A percentile compares a stretch with the other conserved stretches of the same genome.
phyloP scores from a whole-genome alignment of 2,888 invertebrate species.

The Eucriotettix oculatus region DNA sequence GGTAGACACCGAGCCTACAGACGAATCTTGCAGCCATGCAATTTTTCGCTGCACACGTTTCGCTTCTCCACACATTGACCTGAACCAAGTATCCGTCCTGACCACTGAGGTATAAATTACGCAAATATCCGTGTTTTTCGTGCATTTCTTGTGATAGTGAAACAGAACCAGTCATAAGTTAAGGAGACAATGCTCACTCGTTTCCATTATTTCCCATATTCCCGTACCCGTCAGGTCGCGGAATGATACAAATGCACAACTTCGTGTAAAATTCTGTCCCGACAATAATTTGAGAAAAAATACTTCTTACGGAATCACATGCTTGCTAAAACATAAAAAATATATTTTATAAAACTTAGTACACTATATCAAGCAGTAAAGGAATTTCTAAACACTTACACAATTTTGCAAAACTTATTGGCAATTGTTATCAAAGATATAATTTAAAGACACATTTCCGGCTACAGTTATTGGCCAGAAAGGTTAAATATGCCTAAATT shows the following conservation, averaged over 20 bases:
- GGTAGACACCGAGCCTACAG: slow-evolving; percentile 14
- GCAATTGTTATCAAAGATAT: too few relatives aligned
- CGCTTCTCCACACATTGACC: slow-evolving; percentile 6
- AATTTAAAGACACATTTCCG: too few relatives aligned
- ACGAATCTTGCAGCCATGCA: slow-evolving; percentile 12
- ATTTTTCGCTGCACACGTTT: slow-evolving; percentile 6
- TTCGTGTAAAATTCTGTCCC: neutral
- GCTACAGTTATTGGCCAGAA: too few relatives aligned
- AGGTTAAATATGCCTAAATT: too few relatives aligned
- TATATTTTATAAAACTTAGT: too few relatives aligned
- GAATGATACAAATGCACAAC: slow-evolving; percentile 9
- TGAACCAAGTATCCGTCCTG: slow-evolving; percentile 1
- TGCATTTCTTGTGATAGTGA: slow-evolving; percentile 8
- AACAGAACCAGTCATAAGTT: slow-evolving; percentile 3
- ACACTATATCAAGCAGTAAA: too few relatives aligned
- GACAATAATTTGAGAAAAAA: too few relatives aligned
- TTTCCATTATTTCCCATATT: slow-evolving; percentile 10
- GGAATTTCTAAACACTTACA: too few relatives aligned
- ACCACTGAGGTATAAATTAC: slow-evolving; percentile 3
- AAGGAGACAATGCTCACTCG: slow-evolving; percentile 8
- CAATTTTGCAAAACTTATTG: too few relatives aligned
- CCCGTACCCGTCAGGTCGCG: slow-evolving; percentile 10
- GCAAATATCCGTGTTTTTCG: slow-evolving; percentile 2
- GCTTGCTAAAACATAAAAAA: too few relatives aligned
- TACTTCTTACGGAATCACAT: too few relatives aligned